Conservation (phyloP, 2,888 invertebrate species). For the Agriopis aurantiaria region DNA sequence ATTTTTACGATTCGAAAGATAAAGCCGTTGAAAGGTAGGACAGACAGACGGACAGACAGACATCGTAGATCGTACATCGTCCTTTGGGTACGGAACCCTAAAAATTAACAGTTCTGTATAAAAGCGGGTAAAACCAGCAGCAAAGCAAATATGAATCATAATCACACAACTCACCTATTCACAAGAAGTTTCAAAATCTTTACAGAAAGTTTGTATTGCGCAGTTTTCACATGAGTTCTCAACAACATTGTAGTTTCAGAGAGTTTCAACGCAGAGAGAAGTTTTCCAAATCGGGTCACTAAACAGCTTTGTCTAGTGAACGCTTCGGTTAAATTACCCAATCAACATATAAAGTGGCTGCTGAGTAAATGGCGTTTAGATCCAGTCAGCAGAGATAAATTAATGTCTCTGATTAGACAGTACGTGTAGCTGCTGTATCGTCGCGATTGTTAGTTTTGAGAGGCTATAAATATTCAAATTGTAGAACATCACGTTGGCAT, state of each 20-base stretch:
- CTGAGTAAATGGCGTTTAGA: conserved; percentile 67
- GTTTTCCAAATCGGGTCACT: conserved; percentile 56
- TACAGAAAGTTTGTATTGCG: conserved; percentile 21
- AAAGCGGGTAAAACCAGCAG: background rate
- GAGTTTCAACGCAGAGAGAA: conserved; percentile 33
- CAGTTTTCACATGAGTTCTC: conserved; percentile 15
- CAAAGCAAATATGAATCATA: background rate
- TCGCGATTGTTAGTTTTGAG: conserved; percentile 51
- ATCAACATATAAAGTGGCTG: conserved; percentile 78
- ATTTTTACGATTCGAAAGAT: no score
- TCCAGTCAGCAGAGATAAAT: conserved; percentile 69
- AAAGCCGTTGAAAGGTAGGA: no score
- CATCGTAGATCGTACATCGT: no score
- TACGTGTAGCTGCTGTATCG: conserved; percentile 51
- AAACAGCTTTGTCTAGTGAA: conserved; percentile 61
- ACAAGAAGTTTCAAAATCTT: background rate
- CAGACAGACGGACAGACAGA: no score
- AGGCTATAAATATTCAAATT: background rate
- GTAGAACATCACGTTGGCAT: background rate
- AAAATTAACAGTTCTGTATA: no score
- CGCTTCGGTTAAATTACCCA: conserved; percentile 72
- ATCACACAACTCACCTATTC: background rate
- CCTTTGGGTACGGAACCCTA: no score
- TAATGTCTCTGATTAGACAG: conserved; percentile 68
- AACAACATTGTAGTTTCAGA: conserved; percentile 34